Base-by-base conservation (phyloP, 2,888 invertebrate species). In the Axea sp. region DNA sequence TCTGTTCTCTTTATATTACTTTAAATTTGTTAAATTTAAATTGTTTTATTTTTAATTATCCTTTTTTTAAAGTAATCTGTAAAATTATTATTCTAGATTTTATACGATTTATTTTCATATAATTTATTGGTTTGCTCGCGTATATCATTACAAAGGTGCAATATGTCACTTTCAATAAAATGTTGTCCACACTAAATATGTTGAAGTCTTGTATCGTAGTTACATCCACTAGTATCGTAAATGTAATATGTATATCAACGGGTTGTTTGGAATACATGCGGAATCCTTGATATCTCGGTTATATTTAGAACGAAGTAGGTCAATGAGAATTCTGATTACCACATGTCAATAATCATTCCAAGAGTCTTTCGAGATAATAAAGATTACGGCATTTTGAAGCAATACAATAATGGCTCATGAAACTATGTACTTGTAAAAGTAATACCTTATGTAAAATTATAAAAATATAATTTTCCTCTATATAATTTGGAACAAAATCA, bases 281-380 rank as follows among this genome's bases (percentile, higher is more conserved):
- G 33, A 43, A 68, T 68, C 31, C 51, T 62, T 49, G 49, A 49
- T 62, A 62, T 12, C 15, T 47, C 17, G 37, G 55, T 67, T 62
- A 60, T 49, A 68, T 68, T 73, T 55, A 49, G 47, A 68, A 62
- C 57, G 28, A 73, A 68, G 43, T 73, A 49, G 67, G 68, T 73
- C 73, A 73, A 73, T 67, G 68, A 73, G 67, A 57, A 67, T 68
- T 73, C 57, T 68, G 73, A 62, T 73, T 68, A 62, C 62, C 49
- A 68, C 62, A n/a, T n/a, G 73, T 62, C 67, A 62, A 67, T 67
- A 73, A 73, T 67, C 33, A 73, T 73, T 62, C 24, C 35, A 26
- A 51, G 55, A 31, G 57, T 62, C 45, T 57, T 62, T 43, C 35
- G 30, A 62, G 57, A 62, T 51, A 62, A 68, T 55, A 67, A 73